Conservation (phyloP, 2,113 vertebrate genomes). For the Elephas maximus region DNA sequence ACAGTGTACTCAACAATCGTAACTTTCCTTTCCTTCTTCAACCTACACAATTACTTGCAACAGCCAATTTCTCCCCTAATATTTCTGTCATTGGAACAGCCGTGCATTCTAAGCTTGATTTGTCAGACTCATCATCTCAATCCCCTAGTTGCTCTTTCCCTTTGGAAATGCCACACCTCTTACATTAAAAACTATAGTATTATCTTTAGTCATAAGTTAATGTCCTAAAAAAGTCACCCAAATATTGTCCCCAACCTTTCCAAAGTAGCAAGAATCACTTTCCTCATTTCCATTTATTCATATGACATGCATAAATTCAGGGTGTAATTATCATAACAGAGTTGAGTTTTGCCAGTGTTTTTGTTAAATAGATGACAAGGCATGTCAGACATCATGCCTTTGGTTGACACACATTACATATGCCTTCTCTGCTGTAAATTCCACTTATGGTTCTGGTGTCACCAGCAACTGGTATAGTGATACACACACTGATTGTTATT, state of each 20-base stretch:
- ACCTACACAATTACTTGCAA: neutral
- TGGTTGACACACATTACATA: constrained; percentile 60
- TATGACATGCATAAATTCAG: constrained; percentile 64
- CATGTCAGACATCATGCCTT: constrained; percentile 65
- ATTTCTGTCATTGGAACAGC: neutral
- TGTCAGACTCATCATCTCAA: neutral
- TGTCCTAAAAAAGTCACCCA: neutral
- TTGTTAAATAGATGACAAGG: constrained; percentile 75
- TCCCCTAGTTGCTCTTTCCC: neutral
- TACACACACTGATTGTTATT: constrained; percentile 68
- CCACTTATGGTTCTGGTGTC: constrained; percentile 68
- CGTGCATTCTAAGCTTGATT: neutral
- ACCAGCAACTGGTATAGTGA: constrained; percentile 67
- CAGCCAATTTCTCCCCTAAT: neutral
- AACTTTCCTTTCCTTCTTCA: neutral
- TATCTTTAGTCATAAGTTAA: constrained; percentile 21
- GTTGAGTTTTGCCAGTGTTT: constrained; percentile 72
- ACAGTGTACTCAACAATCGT: neutral
- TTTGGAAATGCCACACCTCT: neutral
- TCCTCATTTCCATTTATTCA: constrained; percentile 71
- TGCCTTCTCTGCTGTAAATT: constrained; percentile 40
- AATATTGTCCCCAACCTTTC: neutral
- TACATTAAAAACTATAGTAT: neutral
- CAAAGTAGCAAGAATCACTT: constrained; percentile 43
- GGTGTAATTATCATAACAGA: constrained; percentile 68